Evolutionary conservation across 2,113 vertebrate genomes (phyloP).

Genomic region (Formicarius rufipectus): DNA sequence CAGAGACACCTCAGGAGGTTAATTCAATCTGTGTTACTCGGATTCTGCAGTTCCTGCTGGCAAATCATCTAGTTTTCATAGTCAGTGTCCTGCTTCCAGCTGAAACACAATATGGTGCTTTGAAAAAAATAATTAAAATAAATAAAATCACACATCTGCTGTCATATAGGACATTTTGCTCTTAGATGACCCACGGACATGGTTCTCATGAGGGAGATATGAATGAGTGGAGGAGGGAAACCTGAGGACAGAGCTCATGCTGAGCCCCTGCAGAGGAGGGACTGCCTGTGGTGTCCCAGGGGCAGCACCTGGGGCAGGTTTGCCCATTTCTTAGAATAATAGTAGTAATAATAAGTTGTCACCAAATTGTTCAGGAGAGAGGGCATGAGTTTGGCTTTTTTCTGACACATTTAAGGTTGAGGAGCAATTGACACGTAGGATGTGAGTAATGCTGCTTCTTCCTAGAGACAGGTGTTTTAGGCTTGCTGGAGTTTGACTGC

Average conservation of each 20-base stretch:
- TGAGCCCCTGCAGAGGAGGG: neutral
- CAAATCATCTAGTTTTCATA: neutral
- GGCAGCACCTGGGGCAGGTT: neutral
- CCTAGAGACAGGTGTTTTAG: neutral
- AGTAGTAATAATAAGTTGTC: neutral
- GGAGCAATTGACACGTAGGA: neutral
- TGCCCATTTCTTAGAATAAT: neutral
- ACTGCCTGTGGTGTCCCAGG: neutral
- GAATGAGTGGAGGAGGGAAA: neutral
- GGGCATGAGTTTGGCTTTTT: neutral
- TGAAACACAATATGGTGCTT: neutral
- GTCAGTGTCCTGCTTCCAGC: neutral
- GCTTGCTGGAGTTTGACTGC: neutral
- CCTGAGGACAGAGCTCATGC: neutral
- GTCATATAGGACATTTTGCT: neutral
- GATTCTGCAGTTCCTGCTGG: neutral
- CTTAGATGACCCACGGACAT: neutral
- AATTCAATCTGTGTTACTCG: neutral
- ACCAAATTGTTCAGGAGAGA: neutral
- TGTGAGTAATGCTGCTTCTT: neutral
- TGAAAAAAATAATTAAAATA: neutral
- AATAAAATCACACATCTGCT: neutral
- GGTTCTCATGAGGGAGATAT: neutral
- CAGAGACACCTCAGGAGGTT: neutral
- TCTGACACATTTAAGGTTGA: neutral